Conservation (phyloP, 2,113 vertebrate genomes). For the Cardinalis cardinalis region DNA sequence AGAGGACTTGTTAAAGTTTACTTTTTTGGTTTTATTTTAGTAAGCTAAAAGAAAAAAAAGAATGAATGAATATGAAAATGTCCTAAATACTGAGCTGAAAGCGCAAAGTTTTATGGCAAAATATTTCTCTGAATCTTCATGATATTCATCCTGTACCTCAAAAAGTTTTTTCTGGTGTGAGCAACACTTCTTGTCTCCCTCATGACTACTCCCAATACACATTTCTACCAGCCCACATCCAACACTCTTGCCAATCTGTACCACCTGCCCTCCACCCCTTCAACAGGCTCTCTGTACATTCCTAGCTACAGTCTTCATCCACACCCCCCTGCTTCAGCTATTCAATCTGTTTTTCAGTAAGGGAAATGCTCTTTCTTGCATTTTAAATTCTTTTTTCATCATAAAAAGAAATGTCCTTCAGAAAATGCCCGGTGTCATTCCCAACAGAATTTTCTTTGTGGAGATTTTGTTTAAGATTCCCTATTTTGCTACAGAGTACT, state of each 20-base stretch:
- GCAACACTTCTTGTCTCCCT: constrained; percentile 11
- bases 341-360: constrained; percentile 49
- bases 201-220: constrained; percentile 19
- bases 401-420: constrained; percentile 20
- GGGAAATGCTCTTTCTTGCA: constrained; percentile 23
- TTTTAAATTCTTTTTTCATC: background rate
- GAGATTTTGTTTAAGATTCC: background rate
- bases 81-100: background rate
- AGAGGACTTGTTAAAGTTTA: background rate
- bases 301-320: constrained; percentile 44
- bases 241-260: constrained; percentile 28
- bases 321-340: constrained; percentile 46
- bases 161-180: constrained; percentile 7
- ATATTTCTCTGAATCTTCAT: background rate
- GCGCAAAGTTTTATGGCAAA: background rate
- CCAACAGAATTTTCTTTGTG: background rate
- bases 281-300: constrained; percentile 59
- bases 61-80: background rate
- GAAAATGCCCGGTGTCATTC: background rate
- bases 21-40: background rate
- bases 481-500: background rate
- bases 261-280: constrained; percentile 68
- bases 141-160: background rate
- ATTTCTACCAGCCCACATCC: constrained; percentile 54
- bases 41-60: background rate